Percentiles rank a stretch among this genome's conserved stretches.
Evolutionary conservation across 2,113 vertebrate species (phyloP).

Genomic region (Hymenochirus boettgeri): DNA sequence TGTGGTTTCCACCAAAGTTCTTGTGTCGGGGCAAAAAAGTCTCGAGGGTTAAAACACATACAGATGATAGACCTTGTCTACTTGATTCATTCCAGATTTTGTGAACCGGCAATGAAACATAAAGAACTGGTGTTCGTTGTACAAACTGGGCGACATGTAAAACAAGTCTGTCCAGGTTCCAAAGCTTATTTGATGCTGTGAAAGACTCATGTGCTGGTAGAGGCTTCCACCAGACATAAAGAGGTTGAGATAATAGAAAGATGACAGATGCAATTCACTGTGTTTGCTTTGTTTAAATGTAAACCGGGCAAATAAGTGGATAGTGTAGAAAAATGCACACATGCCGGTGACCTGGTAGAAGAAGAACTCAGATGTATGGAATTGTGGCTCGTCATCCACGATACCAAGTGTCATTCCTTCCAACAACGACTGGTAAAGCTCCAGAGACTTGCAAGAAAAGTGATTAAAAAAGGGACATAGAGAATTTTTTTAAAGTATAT

Average conservation of each 20-base stretch:
- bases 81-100: slow-evolving; percentile 93
- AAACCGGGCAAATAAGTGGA: slow-evolving; percentile 91
- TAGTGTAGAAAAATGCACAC: slow-evolving; percentile 96
- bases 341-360: slow-evolving; percentile 75
- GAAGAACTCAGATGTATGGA: slow-evolving; percentile 25
- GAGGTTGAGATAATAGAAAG: slow-evolving; percentile 95
- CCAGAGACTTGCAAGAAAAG: slow-evolving; percentile 46
- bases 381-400: slow-evolving; percentile 44
- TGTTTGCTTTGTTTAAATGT: slow-evolving; percentile 98
- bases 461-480: slow-evolving; percentile 49
- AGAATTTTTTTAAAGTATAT: no score
- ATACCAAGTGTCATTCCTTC: slow-evolving; percentile 43
- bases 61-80: slow-evolving; percentile 96
- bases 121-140: slow-evolving; percentile 88
- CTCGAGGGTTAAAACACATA: slow-evolving; percentile 97
- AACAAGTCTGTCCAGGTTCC: slow-evolving; percentile 98
- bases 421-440: slow-evolving; percentile 50
- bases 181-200: slow-evolving; percentile 96
- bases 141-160: slow-evolving; percentile 93
- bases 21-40: slow-evolving; percentile 92
- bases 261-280: slow-evolving; percentile 99
- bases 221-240: slow-evolving; percentile 90
- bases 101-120: slow-evolving; percentile 90
- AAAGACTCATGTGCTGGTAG: slow-evolving; percentile 96
- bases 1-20: slow-evolving; percentile 84